Evolutionary conservation across 2,888 invertebrate species (phyloP).

Genomic region (Strigamia transsilvanica): DNA sequence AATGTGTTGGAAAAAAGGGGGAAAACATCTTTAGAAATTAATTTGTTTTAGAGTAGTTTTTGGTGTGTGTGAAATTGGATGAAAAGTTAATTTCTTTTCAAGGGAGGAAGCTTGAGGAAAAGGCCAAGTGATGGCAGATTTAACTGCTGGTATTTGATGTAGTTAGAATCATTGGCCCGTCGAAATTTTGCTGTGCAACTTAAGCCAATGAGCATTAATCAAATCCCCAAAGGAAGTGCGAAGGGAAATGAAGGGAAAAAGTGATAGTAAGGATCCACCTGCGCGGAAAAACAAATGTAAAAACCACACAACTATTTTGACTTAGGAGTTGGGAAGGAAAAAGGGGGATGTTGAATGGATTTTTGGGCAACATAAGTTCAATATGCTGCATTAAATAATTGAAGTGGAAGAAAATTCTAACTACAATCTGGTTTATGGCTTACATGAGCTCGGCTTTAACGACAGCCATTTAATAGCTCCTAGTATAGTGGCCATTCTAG

Average conservation of each 20-base stretch:
- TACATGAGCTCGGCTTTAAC: background rate
- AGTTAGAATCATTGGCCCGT: slow-evolving; percentile 38
- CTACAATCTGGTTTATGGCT: slow-evolving; percentile 2
- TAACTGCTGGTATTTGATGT: slow-evolving; percentile 32
- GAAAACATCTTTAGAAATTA: slow-evolving; percentile 9
- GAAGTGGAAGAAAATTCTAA: background rate
- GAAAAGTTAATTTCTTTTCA: background rate
- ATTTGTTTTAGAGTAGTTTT: slow-evolving; percentile 17
- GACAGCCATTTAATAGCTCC: background rate
- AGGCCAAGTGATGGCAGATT: slow-evolving; percentile 31
- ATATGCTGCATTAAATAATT: slow-evolving; percentile 8
- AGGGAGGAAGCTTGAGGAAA: background rate
- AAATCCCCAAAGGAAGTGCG: slow-evolving; percentile 16
- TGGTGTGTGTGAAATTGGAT: slow-evolving; percentile 17
- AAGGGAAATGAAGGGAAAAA: slow-evolving; percentile 39
- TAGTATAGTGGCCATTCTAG: background rate
- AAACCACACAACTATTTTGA: slow-evolving; percentile 1
- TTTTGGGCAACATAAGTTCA: background rate
- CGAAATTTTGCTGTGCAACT: slow-evolving; percentile 22
- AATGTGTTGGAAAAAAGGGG: background rate
- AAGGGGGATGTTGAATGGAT: background rate
- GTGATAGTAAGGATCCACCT: slow-evolving; percentile 9
- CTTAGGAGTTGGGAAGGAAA: background rate
- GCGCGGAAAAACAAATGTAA: slow-evolving; percentile 16
- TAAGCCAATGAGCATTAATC: slow-evolving; percentile 41